Evolutionary conservation across 2,797 vertebrate species (phyloP), one percentile per base, ranked within the genome.

Genomic region (Syncerus caffer): DNA sequence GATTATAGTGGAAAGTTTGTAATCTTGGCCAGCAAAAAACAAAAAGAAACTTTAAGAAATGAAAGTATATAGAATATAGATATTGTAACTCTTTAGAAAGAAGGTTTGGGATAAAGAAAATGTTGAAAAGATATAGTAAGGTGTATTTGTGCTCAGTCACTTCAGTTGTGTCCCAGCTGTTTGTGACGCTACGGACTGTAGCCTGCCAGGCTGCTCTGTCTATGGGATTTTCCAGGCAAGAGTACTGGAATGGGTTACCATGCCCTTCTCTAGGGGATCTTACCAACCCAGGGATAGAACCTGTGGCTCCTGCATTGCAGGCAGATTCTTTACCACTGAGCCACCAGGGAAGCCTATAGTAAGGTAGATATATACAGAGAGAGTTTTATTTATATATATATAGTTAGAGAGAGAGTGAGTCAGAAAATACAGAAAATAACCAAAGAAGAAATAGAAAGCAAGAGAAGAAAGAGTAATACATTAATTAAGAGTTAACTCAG

Each of bases 351-450:
- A 74, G 23, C 38, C 38, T 23, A 42, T 42, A 27, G 71, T 25
- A 74, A 74, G 71, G 21, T 74, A 74, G 21, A 42, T 71, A 71
- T 12, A 71, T 71, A 38, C 13, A 62, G n/a, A 71, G 64, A 21
- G 64, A 38, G 64, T 71, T 71, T 9, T 34, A 42, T 42, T 42
- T 42, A 42, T 42, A 47, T 29, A 15, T 62, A 62, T 62, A 16
- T 31, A 62, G 62, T 64, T n/a, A 67, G 2, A 11, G 0, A 21
- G 4, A 62, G 15, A 71, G 67, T 74, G 11, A 84, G n/a, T 51
- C 29, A 60, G 21, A 84, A 94, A 97, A 57, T 95, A 92, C 29
- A 67, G 25, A 86, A 93, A 96, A 42, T 95, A 90, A 87, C 31
- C 86, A 93, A 91, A 76, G 60, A 96, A 80, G 47, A 90, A 89